A percentile compares a stretch with the other conserved stretches of the same genome.
Conservation (phyloP, 1,140 invertebrate species). For the Megalopta genalis region DNA sequence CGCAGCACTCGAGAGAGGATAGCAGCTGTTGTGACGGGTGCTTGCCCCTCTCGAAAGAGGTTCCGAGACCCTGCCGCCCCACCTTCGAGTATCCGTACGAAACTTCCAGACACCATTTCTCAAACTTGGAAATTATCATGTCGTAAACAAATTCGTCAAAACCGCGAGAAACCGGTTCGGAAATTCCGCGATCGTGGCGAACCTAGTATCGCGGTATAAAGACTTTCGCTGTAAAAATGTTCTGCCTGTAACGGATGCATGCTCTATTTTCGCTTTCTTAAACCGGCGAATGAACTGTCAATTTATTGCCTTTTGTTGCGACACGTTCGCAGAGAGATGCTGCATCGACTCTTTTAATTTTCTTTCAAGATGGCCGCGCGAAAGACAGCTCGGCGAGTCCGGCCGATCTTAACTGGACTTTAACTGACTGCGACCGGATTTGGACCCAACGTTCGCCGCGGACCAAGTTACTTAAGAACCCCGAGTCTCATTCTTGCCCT, state of each 20-base stretch:
- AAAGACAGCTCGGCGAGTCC: background rate
- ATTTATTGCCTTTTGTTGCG: too few species aligned
- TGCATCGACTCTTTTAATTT: background rate
- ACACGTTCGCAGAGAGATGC: too few species aligned
- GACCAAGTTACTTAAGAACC: slow-evolving; percentile 1
- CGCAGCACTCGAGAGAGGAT: slow-evolving; percentile 34
- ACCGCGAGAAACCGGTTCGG: background rate
- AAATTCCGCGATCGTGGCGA: background rate
- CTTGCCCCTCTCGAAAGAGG: slow-evolving; percentile 30
- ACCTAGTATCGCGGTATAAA: too few species aligned
- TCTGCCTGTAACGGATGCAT: too few species aligned
- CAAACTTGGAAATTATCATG: background rate
- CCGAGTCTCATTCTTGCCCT: background rate
- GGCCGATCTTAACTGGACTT: background rate
- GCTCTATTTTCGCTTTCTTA: too few species aligned
- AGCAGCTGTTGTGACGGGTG: slow-evolving; percentile 39
- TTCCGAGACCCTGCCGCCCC: background rate
- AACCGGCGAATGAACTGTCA: too few species aligned
- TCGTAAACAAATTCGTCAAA: slow-evolving; percentile 41
- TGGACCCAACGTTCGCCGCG: background rate
- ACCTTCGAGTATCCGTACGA: background rate
- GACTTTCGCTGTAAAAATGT: too few species aligned
- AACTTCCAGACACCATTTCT: slow-evolving; percentile 5
- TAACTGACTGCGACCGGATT: background rate
- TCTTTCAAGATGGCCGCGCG: background rate